Conservation (phyloP, 2,797 vertebrate genomes). For the Luscinia megarhynchos region DNA sequence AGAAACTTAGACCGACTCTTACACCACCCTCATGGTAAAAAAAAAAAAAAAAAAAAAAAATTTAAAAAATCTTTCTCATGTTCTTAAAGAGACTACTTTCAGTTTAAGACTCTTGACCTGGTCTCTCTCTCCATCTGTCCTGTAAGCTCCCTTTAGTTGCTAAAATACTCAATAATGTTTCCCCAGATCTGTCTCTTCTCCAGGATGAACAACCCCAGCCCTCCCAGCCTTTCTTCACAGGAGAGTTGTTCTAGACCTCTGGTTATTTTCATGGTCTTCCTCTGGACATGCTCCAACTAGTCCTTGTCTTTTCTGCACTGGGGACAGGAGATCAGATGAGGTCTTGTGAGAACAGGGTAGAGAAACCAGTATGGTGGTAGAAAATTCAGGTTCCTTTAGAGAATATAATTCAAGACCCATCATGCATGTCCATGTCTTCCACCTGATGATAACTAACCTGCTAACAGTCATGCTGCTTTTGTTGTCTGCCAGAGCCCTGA, state of each 20-base stretch:
- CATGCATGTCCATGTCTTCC: neutral
- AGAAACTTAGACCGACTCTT: too few relatives aligned
- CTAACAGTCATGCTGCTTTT: neutral
- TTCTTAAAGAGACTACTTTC: neutral
- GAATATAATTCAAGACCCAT: neutral
- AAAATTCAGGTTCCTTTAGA: neutral
- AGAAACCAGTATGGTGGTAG: neutral
- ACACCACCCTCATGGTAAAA: fast-evolving
- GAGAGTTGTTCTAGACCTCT: neutral
- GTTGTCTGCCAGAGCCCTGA: neutral
- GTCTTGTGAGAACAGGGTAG: neutral
- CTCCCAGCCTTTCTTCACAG: too few relatives aligned
- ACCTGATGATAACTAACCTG: neutral
- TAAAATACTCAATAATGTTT: fast-evolving
- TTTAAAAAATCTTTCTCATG: neutral
- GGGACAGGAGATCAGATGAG: fast-evolving
- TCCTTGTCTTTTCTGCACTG: neutral
- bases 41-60: too few relatives aligned
- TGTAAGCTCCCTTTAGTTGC: neutral
- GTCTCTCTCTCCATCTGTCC: neutral
- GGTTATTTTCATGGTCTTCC: neutral
- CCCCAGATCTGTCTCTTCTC: fast-evolving
- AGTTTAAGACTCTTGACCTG: neutral
- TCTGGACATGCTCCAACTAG: fast-evolving
- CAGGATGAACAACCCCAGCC: neutral